A percentile compares a stretch with the other conserved stretches of the same genome.
These are phyloP conservation scores for Lithobius niger DNA, from an alignment of 1,140 invertebrate genomes.

Conservation along the genomic window DNA sequence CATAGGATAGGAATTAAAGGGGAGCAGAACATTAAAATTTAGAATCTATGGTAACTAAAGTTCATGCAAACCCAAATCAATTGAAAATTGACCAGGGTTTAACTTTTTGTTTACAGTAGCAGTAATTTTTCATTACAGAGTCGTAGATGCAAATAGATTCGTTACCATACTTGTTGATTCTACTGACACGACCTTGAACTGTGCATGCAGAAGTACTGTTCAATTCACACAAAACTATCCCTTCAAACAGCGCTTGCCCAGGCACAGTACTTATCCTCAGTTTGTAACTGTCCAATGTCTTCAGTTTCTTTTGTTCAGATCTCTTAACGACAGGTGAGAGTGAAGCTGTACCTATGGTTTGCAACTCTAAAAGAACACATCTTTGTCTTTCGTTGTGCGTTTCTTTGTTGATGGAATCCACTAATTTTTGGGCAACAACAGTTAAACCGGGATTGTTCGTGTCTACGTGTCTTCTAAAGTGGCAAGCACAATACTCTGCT, in stretches of 20 bases:
- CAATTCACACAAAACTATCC: too few species aligned
- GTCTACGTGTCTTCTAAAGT: slow-evolving; percentile 27
- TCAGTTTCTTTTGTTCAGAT: too few species aligned
- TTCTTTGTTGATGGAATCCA: slow-evolving; percentile 32
- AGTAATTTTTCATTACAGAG: slow-evolving; percentile 40
- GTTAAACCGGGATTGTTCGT: slow-evolving; percentile 12
- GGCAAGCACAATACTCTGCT: slow-evolving; percentile 42
- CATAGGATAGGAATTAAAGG: too few species aligned
- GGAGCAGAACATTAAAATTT: too few species aligned
- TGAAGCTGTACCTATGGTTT: too few species aligned
- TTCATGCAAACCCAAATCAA: too few species aligned
- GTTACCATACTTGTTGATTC: slow-evolving; percentile 43
- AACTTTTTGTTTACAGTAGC: slow-evolving; percentile 22
- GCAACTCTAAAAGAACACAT: slow-evolving; percentile 25
- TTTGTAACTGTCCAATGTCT: too few species aligned
- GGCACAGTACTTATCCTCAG: neutral
- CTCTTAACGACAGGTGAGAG: too few species aligned
- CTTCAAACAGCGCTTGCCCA: slow-evolving; percentile 34
- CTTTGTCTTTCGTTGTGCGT: too few species aligned
- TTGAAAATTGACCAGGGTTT: too few species aligned
- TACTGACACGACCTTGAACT: slow-evolving; percentile 38
- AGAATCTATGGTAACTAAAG: too few species aligned
- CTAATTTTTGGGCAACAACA: slow-evolving; percentile 24
- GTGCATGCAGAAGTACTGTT: slow-evolving; percentile 35
- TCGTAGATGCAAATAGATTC: slow-evolving; percentile 38